These are phyloP conservation scores for Baronia brevicornis DNA, from an alignment of 2,888 invertebrate species.

Conservation along the genomic window DNA sequence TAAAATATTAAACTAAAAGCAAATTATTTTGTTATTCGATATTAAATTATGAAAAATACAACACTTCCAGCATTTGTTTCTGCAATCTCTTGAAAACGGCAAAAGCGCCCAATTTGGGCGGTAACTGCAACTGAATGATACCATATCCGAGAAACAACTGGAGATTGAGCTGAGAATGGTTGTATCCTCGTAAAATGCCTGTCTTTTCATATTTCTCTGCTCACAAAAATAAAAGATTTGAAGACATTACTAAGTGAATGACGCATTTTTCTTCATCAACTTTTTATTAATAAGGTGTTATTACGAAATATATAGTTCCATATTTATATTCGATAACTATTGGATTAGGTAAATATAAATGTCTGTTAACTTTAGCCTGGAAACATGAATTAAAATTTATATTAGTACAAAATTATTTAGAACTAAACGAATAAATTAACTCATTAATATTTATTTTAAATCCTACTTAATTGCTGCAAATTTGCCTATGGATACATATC, in stretches of 20 bases:
- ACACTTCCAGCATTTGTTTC: conserved; percentile 48
- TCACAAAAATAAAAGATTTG: conserved; percentile 45
- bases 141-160: conserved; percentile 61
- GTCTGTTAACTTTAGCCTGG: no score
- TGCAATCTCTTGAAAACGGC: conserved; percentile 44
- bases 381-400: no score
- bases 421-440: no score
- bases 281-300: conserved; percentile 1
- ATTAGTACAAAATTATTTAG: no score
- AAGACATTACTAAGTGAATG: conserved; percentile 17
- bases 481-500: no score
- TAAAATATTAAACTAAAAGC: no score
- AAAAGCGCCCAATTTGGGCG: conserved; percentile 59
- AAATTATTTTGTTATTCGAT: no score
- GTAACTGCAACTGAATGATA: conserved; percentile 68
- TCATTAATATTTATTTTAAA: no score
- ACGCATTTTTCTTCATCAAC: not conserved
- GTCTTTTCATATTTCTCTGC: conserved; percentile 47
- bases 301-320: not conserved
- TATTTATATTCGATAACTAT: no score
- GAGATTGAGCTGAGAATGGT: conserved; percentile 64
- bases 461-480: no score
- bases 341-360: no score
- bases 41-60: not conserved
- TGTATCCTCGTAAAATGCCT: conserved; percentile 55